Base-by-base conservation (phyloP, 2,113 vertebrate genomes). In the Triplophysa dalaica region DNA sequence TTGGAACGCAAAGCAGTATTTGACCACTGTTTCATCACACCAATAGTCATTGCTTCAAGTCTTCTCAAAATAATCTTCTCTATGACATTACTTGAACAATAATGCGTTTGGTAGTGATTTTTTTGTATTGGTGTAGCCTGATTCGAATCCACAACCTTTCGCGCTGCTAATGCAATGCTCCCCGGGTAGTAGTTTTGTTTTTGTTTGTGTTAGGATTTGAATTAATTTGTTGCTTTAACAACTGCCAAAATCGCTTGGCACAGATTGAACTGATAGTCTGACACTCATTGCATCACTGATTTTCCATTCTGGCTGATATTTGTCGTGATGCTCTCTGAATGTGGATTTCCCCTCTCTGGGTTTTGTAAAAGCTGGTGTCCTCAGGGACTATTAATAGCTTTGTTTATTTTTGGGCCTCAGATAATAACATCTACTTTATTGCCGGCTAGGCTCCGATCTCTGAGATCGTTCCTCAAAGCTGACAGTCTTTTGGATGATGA, bases 341-440 rank as follows among this genome's bases (percentile, higher is more conserved):
- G 50, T 56, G 33, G 70, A 73, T n/a, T 64, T 70, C 45, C 48
- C 41, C 10, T 12, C 26, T 70, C 60, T 68, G 43, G 41, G 68
- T 38, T 45, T 38, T 75, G 63, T 29, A 33, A 54, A 14, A 17
- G 0, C 12, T 66, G n/a, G 58, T 19, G 26, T 63, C 21, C 50
- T n/a, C 0, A 12, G 9, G 24, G 58, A 12, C 45, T 82, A 56
- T 69, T 79, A 79, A 79, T 56, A 69, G 70, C 26, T 62, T 21
- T 70, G 64, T 58, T 75, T 63, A 69, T 29, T 61, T n/a, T 21
- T 50, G 1, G 12, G 38, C 29, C 52, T 60, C 8, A 58, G 64
- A 14, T 77, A 60, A 62, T 65, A 80, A 43, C 12, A 13, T 19
- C 22, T 13, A 78, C 38, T 24, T 38, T 38, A 38, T 38, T 38